Evolutionary conservation across 2,797 vertebrate species (phyloP).

Genomic region (Gymnothorax javanicus): DNA sequence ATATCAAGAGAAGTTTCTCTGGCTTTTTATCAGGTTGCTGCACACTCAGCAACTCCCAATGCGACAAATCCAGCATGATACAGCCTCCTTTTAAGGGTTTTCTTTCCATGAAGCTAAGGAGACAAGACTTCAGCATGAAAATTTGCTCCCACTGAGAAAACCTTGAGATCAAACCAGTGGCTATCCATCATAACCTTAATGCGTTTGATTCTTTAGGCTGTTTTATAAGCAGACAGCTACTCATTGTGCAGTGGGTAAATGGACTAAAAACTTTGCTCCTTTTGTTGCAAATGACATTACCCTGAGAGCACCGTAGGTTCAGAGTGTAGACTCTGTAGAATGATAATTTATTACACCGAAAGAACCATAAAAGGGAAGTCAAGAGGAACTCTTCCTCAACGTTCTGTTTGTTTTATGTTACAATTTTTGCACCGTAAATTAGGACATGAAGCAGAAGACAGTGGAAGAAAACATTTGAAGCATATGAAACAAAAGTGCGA

Average conservation of each 20-base stretch:
- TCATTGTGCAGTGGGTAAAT: neutral
- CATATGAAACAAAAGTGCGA: conserved; percentile 13
- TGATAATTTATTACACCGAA: neutral
- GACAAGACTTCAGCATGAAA: neutral
- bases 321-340: neutral
- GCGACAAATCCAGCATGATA: neutral
- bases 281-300: neutral
- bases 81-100: neutral
- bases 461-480: neutral
- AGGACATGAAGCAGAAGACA: conserved; percentile 5
- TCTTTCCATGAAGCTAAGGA: neutral
- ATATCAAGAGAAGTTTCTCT: neutral
- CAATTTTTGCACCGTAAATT: neutral
- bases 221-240: neutral
- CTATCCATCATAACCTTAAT: neutral
- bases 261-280: conserved; percentile 5
- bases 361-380: neutral
- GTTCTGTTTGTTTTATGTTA: neutral
- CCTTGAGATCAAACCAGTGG: neutral
- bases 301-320: neutral
- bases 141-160: neutral
- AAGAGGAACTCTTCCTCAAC: neutral
- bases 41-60: neutral
- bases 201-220: conserved; percentile 3
- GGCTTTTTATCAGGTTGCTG: neutral